phyloP scores from a whole-genome alignment of 2,888 invertebrate genomes.

The Eupithecia exiguata region DNA sequence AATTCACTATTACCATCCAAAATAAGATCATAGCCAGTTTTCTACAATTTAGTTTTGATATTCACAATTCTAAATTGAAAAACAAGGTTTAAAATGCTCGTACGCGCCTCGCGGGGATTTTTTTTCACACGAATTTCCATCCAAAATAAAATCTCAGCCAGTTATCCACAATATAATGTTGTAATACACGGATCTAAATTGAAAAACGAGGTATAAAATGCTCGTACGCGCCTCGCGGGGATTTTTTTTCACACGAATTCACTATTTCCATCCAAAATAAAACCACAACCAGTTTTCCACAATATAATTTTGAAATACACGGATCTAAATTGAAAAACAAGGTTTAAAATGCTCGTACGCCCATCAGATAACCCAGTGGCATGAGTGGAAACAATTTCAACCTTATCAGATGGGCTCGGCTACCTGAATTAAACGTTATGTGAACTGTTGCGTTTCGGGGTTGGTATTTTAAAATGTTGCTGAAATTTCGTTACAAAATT shows the following conservation, averaged over 20 bases:
- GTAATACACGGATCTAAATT: constrained; percentile 36
- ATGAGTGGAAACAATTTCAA: constrained; percentile 78
- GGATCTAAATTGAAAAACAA: constrained; percentile 44
- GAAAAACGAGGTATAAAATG: constrained; percentile 45
- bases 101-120: constrained; percentile 34
- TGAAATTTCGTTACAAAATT: constrained; percentile 9
- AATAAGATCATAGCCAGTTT: background rate
- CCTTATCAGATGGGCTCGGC: constrained; percentile 73
- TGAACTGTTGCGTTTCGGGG: constrained; percentile 43
- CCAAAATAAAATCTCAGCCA: background rate
- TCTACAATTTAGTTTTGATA: constrained; percentile 6
- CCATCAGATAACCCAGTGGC: constrained; percentile 73
- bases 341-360: constrained; percentile 45
- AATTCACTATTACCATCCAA: background rate
- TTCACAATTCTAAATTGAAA: constrained; percentile 41
- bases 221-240: constrained; percentile 36
- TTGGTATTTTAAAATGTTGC: constrained; percentile 22
- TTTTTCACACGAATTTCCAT: background rate
- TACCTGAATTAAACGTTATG: constrained; percentile 57
- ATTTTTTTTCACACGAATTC: background rate
- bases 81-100: constrained; percentile 43
- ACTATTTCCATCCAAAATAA: background rate
- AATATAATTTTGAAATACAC: constrained; percentile 10
- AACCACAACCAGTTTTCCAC: background rate
- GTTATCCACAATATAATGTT: background rate